Evolutionary conservation across 2,113 vertebrate species (phyloP).

Genomic region (Desmodus rotundus): DNA sequence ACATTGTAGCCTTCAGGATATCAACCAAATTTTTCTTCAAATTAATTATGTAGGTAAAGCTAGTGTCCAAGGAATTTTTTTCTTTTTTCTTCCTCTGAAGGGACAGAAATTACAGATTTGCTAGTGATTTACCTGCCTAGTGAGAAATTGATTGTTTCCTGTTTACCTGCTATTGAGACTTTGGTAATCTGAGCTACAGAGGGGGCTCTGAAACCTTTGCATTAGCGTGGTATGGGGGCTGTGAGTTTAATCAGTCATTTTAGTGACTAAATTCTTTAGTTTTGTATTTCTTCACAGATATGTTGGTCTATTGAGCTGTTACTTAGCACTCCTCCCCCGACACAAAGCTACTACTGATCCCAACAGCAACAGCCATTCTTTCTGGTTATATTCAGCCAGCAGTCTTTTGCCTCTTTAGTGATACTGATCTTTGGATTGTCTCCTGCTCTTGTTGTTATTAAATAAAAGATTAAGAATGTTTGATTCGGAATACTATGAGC

Average conservation of each 20-base stretch:
- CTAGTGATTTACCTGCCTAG: not conserved
- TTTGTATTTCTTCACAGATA: constrained; percentile 3
- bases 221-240: not conserved
- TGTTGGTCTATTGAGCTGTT: not conserved
- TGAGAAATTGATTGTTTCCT: not conserved
- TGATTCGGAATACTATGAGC: not conserved
- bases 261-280: not conserved
- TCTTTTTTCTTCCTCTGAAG: not conserved
- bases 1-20: not conserved
- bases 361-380: not conserved
- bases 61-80: not conserved
- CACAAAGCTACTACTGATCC: not conserved
- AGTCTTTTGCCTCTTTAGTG: not conserved
- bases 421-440: not conserved
- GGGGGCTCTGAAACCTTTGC: not conserved
- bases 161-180: not conserved
- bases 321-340: not conserved
- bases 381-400: not conserved
- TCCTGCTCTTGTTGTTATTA: not conserved
- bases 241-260: not conserved
- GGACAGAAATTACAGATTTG: not conserved
- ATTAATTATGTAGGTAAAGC: not conserved
- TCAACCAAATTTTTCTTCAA: not conserved
- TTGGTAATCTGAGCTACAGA: not conserved
- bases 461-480: not conserved